Base-by-base conservation (phyloP, 2,113 vertebrate genomes). In the Plestiodon gilberti region DNA sequence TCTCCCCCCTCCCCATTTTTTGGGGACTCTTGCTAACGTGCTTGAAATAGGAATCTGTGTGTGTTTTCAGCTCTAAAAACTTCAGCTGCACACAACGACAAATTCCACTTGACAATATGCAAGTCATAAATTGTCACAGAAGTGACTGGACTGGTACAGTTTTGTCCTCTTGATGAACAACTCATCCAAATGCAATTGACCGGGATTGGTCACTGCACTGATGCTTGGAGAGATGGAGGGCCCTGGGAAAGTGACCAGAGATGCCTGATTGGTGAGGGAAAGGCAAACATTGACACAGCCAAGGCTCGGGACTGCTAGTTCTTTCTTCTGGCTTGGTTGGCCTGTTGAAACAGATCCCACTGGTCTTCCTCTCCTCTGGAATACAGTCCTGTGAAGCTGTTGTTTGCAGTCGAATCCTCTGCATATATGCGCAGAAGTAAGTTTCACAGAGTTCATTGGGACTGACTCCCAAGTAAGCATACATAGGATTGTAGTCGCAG, bases 181-280 rank as follows among this genome's bases (percentile, higher is more conserved):
- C 75, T 76, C 20, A 87, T 35, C 83, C 71, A 87, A 75, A 70
- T 57, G 6, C 6, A 30, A 22, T 62, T 85, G 76, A 69, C 3
- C 70, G 91, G 87, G 83, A 83, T 48, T 87, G 40, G 88, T 55
- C 84, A 22, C 88, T 65, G 2, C 52, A 57, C 62, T 73, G 75
- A 1, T 57, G 65, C 71, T 23, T 18, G 57, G 23, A 3, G 59
- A 64, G 28, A 85, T 14, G 23, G n/a, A 0, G 17, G 55, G 38
- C 38, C 69, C 57, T 83, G 82, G 70, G 67, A 48, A 6, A 11
- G 2, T 52, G 5, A 35, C 61, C 61, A 82, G 80, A 10, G 59
- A 82, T 74, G 70, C 33, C 73, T 70, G 30, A 65, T 23, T 80
- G 77, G 0, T 35, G 74, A 25, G 52, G 59, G 13, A 17, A 64